phyloP scores from a whole-genome alignment of 2,888 invertebrate species.

The Chrysolina oricalcia region DNA sequence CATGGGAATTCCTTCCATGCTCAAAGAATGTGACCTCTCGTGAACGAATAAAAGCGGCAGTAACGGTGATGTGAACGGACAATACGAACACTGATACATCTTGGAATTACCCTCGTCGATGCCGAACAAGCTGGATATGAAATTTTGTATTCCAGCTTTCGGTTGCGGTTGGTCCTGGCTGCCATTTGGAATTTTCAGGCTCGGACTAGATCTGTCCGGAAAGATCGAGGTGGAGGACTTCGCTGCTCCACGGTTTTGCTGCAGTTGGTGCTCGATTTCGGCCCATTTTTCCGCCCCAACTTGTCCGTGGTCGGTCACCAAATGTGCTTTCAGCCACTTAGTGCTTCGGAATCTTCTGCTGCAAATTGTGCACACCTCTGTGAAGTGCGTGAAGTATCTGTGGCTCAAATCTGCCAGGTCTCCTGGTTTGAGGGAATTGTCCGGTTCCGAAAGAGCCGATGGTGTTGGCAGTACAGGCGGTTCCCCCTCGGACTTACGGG shows the following conservation, averaged over 20 bases:
- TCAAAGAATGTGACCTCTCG: slow-evolving; percentile 83
- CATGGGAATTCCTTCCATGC: slow-evolving; percentile 65
- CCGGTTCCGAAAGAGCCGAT: slow-evolving; percentile 63
- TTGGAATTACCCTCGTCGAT: slow-evolving; percentile 77
- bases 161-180: slow-evolving; percentile 63
- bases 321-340: slow-evolving; percentile 90
- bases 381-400: slow-evolving; percentile 80
- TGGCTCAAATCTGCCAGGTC: slow-evolving; percentile 77
- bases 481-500: slow-evolving; percentile 69
- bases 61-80: slow-evolving; percentile 91
- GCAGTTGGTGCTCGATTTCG: slow-evolving; percentile 74
- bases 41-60: slow-evolving; percentile 93
- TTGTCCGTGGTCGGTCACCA: slow-evolving; percentile 89
- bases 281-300: slow-evolving; percentile 78
- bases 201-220: slow-evolving; percentile 71
- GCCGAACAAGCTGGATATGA: slow-evolving; percentile 74
- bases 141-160: slow-evolving; percentile 72
- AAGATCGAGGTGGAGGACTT: slow-evolving; percentile 52
- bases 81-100: slow-evolving; percentile 91
- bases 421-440: slow-evolving; percentile 73
- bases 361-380: slow-evolving; percentile 89
- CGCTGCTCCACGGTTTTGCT: slow-evolving; percentile 63
- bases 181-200: slow-evolving; percentile 77
- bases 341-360: slow-evolving; percentile 90
- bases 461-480: slow-evolving; percentile 59